Percentiles rank a stretch among this genome's conserved stretches.
These are phyloP conservation scores for Drosophila parvula DNA, from an alignment of 1,140 invertebrate species.

Conservation along the genomic window DNA sequence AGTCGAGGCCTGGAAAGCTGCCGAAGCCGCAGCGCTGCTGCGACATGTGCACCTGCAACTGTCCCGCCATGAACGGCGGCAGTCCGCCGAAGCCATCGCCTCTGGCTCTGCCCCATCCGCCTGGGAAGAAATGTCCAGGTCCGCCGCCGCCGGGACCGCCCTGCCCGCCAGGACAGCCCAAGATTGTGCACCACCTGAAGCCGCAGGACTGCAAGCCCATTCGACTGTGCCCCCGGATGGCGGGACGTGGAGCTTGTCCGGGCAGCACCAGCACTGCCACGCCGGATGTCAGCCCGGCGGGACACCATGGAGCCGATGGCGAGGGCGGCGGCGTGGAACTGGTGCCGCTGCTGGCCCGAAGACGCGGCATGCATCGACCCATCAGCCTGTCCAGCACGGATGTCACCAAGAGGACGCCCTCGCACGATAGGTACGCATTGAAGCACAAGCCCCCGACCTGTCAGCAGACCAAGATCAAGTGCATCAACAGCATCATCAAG, in stretches of 20 bases:
- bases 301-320: constrained; percentile 12
- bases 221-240: constrained; percentile 58
- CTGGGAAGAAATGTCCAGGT: constrained; percentile 30
- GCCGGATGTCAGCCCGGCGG: constrained; percentile 40
- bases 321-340: constrained; percentile 87
- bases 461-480: constrained; percentile 61
- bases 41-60: constrained; percentile 75
- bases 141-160: constrained; percentile 24
- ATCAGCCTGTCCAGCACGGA: constrained; percentile 86
- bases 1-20: constrained; percentile 53
- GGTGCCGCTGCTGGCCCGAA: constrained; percentile 86
- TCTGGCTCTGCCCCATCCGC: constrained; percentile 11
- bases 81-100: constrained; percentile 41
- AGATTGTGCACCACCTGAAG: constrained; percentile 38
- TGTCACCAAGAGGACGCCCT: constrained; percentile 85
- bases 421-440: constrained; percentile 83
- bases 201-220: constrained; percentile 65
- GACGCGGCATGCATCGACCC: constrained; percentile 81
- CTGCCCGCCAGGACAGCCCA: constrained; percentile 26
- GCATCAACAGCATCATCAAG: constrained; percentile 75
- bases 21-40: constrained; percentile 70
- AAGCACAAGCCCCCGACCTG: constrained; percentile 71
- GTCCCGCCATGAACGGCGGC: constrained; percentile 53
- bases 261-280: constrained; percentile 59
- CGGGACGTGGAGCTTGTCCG: constrained; percentile 47